These are phyloP conservation scores for Ischnura elegans DNA, from an alignment of 2,888 invertebrate genomes.

Conservation along the genomic window DNA sequence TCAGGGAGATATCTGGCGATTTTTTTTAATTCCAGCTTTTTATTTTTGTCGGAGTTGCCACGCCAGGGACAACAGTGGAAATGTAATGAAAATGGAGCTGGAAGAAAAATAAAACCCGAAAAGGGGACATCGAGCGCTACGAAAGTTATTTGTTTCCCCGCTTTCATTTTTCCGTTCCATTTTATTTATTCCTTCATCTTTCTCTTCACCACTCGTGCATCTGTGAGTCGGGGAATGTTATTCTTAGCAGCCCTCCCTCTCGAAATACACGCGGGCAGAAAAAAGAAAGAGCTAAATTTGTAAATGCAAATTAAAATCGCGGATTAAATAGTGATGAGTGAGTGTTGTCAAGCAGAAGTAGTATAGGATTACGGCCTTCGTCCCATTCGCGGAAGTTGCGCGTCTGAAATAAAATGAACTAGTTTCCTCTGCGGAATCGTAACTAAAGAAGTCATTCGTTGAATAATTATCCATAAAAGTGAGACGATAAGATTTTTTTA, in stretches of 20 bases:
- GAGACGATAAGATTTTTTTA: background rate
- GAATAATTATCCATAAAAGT: background rate
- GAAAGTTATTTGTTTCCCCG: background rate
- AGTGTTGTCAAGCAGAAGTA: background rate
- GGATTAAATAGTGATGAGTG: constrained; percentile 19
- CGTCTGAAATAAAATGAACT: background rate
- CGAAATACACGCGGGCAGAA: background rate
- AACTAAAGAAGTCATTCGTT: background rate
- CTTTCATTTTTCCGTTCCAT: too few relatives aligned
- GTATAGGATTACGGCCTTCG: background rate
- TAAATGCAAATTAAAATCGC: constrained; percentile 18
- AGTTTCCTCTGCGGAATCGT: background rate
- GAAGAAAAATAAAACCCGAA: background rate
- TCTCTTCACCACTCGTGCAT: background rate
- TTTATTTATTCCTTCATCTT: background rate
- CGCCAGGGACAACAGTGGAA: background rate
- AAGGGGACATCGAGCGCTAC: background rate
- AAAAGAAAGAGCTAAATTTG: background rate
- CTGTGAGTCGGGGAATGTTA: background rate
- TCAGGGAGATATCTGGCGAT: too few relatives aligned
- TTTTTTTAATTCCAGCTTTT: too few relatives aligned
- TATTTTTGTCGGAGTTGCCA: background rate
- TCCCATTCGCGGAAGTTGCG: background rate
- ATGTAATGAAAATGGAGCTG: constrained; percentile 22
- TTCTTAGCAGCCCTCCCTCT: background rate